A percentile compares a stretch with the other conserved stretches of the same genome.
These are phyloP conservation scores for Microctenopoma stevenorrisi DNA, from an alignment of 2,797 vertebrate genomes.

Conservation along the genomic window DNA sequence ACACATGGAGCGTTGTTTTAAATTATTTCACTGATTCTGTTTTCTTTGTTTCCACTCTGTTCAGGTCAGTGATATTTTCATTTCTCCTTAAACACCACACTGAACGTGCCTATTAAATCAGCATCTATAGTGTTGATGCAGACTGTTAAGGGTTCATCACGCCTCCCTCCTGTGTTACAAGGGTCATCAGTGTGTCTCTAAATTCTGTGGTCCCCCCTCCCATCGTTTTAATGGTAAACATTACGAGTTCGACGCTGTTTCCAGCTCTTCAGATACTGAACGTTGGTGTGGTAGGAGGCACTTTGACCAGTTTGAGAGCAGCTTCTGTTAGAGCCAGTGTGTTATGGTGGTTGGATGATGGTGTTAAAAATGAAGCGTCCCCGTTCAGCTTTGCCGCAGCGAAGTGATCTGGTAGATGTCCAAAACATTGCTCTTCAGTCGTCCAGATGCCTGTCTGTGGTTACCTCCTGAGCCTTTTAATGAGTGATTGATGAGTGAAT, in stretches of 20 bases:
- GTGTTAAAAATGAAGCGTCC: conserved; percentile 12
- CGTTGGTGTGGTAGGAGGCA: conserved; percentile 23
- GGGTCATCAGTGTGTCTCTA: conserved; percentile 21
- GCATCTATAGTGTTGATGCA: conserved; percentile 34
- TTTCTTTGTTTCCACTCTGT: conserved; percentile 18
- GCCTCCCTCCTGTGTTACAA: conserved; percentile 33
- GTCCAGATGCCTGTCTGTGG: conserved; percentile 71
- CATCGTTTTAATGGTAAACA: conserved; percentile 27
- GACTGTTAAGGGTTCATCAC: conserved; percentile 39
- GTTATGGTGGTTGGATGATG: conserved; percentile 9
- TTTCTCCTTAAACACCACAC: conserved; percentile 5
- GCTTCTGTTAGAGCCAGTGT: neutral
- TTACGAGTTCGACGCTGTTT: conserved; percentile 7
- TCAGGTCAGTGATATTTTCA: conserved; percentile 42
- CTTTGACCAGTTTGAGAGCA: conserved; percentile 24
- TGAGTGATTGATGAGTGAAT: conserved; percentile 64
- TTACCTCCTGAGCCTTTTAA: conserved; percentile 61
- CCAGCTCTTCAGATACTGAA: conserved; percentile 16
- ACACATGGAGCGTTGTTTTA: conserved; percentile 46
- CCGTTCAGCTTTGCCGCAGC: conserved; percentile 6
- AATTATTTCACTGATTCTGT: conserved; percentile 17
- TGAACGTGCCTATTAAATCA: conserved; percentile 12
- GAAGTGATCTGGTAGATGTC: conserved; percentile 24
- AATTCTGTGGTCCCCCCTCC: conserved; percentile 43
- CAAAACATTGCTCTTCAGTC: conserved; percentile 41